These are phyloP conservation scores for Aptenodytes patagonicus DNA, from an alignment of 2,113 vertebrate genomes.

Conservation along the genomic window DNA sequence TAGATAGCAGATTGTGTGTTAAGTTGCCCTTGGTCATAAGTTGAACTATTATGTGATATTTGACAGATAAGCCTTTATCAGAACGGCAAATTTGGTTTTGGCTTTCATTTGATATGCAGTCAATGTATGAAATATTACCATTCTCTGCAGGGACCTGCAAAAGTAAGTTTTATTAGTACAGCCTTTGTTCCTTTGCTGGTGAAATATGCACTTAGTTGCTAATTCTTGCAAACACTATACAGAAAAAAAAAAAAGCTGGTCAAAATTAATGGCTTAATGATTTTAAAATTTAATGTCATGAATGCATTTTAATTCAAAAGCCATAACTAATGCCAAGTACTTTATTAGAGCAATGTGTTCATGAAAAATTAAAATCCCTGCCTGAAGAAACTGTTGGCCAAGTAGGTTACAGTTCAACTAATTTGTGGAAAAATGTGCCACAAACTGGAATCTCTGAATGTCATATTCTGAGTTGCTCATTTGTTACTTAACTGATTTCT, in stretches of 20 bases:
- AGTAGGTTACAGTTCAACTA: constrained; percentile 44
- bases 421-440: constrained; percentile 24
- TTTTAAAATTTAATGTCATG: constrained; percentile 66
- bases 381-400: constrained; percentile 49
- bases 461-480: background rate
- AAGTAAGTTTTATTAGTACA: constrained; percentile 22
- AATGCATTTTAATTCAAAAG: constrained; percentile 72
- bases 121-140: constrained; percentile 23
- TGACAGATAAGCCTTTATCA: background rate
- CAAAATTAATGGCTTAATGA: constrained; percentile 49
- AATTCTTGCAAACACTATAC: background rate
- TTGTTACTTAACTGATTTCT: background rate
- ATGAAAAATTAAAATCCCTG: constrained; percentile 45
- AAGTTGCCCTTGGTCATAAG: background rate
- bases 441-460: background rate
- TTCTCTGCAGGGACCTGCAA: background rate
- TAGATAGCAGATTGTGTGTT: background rate
- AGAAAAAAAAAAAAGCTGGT: background rate
- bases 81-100: constrained; percentile 28
- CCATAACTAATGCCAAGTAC: constrained; percentile 62
- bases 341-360: constrained; percentile 64
- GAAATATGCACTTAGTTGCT: constrained; percentile 48
- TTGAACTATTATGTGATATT: background rate
- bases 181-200: constrained; percentile 7
- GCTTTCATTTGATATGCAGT: constrained; percentile 10